These are phyloP conservation scores for Drosophila acutilabella DNA, from an alignment of 2,888 invertebrate genomes.

Conservation along the genomic window DNA sequence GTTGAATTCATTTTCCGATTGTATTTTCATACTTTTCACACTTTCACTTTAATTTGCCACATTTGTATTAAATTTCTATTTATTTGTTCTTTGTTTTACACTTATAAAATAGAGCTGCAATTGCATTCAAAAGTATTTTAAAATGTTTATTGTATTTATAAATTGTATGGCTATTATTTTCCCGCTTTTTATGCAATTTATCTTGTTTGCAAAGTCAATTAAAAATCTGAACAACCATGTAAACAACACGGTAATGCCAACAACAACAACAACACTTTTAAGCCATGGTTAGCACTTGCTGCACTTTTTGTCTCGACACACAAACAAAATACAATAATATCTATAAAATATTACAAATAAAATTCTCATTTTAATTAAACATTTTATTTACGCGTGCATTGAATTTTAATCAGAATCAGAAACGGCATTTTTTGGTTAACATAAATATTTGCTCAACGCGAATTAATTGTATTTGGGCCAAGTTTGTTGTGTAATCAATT, in stretches of 20 bases:
- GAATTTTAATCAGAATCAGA: conserved; percentile 73
- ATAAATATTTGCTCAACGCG: conserved; percentile 41
- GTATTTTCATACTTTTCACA: background rate
- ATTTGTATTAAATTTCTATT: background rate
- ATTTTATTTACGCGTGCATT: conserved; percentile 66
- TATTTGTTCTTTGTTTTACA: conserved; percentile 1
- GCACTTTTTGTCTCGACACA: conserved; percentile 51
- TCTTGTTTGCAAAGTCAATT: conserved; percentile 71
- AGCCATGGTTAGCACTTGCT: conserved; percentile 39
- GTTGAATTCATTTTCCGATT: background rate
- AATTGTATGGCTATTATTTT: conserved; percentile 27
- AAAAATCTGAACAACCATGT: conserved; percentile 70
- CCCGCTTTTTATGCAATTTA: conserved; percentile 22
- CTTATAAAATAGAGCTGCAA: background rate
- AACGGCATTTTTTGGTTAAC: conserved; percentile 31
- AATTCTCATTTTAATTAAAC: conserved; percentile 68
- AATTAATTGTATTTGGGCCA: conserved; percentile 40
- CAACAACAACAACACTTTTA: conserved; percentile 36
- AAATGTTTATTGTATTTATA: conserved; percentile 23
- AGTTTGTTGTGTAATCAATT: conserved; percentile 36
- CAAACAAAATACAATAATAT: conserved; percentile 7
- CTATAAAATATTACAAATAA: conserved; percentile 22
- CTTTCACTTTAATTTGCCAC: background rate
- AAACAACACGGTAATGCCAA: conserved; percentile 54
- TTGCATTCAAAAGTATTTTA: conserved; percentile 4